Evolutionary conservation across 2,888 invertebrate species (phyloP), one percentile per base, ranked within the genome.

Genomic region (Calephelis perditalis): DNA sequence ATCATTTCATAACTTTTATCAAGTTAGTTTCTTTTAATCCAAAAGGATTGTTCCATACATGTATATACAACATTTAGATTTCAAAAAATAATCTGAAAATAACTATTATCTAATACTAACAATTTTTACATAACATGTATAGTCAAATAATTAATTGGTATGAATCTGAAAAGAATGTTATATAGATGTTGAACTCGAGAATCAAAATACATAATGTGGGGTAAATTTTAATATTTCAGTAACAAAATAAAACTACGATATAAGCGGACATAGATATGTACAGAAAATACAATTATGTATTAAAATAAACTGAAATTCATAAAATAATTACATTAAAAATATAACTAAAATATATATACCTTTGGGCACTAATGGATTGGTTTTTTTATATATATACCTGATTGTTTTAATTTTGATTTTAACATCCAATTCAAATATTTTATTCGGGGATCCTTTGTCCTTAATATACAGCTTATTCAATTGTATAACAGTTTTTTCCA

Each of bases 41-140:
- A 9, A 9, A 26, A 26, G 5, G 11, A 52, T 26, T 26, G 26
- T 15, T 52, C 7, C 52, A 52, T 49, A 49, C 26, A 49, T 62
- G 59, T 62, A 59, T 59, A 54, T 62, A 57, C 57, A 52, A 46
- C 12, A 40, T 60, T 40, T 49, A 49, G 4, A 26, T 40, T 40
- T 40, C 40, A 40, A 40, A 40, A 49, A 9, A 49, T 49, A 49
- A 26, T 49, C 49, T 49, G 49, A 49, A 49, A 49, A 49, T 49
- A 49, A 26, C 49, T 49, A 49, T 49, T 15, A 15, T 26, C 49
- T 49, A 49, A 49, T 26, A 9, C 49, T 49, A 49, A 49, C 49
- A 49, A 49, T 49, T 12, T 26, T 26, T 49, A 49, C 40, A 40
- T 40, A 26, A 26, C 26, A 10, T 49, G 49, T 26, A 26, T 26